phyloP scores from a whole-genome alignment of 1,140 invertebrate genomes.

The Augochlora pura region DNA sequence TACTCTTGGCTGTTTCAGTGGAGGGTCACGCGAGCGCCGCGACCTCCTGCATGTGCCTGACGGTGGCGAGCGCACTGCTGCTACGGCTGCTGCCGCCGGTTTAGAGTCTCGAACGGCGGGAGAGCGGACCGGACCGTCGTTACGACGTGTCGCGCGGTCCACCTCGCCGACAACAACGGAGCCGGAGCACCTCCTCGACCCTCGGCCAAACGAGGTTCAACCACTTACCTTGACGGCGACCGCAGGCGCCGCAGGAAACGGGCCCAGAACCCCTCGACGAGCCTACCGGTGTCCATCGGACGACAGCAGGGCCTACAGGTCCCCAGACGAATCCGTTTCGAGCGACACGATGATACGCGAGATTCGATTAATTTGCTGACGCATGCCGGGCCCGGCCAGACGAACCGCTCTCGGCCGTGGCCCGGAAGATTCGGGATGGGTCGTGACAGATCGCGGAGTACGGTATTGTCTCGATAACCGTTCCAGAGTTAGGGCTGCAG shows the following conservation, averaged over 20 bases:
- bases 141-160: not conserved
- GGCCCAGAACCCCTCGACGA: too few species aligned
- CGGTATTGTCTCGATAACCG: too few species aligned
- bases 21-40: slow-evolving; percentile 70
- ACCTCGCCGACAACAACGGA: not conserved
- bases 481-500: too few species aligned
- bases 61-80: slow-evolving; percentile 60
- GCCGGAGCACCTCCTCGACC: not conserved
- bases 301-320: too few species aligned
- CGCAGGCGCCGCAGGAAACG: not conserved
- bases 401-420: too few species aligned
- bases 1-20: slow-evolving; percentile 70
- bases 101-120: slow-evolving; percentile 46
- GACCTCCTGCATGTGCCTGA: slow-evolving; percentile 63
- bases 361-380: too few species aligned
- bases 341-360: not conserved
- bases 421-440: too few species aligned
- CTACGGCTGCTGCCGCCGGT: slow-evolving; percentile 51
- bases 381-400: too few species aligned
- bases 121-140: not conserved
- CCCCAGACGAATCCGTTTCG: slow-evolving; percentile 36
- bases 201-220: not conserved
- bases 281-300: too few species aligned
- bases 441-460: too few species aligned
- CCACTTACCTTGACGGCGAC: not conserved